These are phyloP conservation scores for Lysiphlebus fabarum DNA, from an alignment of 1,140 invertebrate genomes.

Conservation along the genomic window DNA sequence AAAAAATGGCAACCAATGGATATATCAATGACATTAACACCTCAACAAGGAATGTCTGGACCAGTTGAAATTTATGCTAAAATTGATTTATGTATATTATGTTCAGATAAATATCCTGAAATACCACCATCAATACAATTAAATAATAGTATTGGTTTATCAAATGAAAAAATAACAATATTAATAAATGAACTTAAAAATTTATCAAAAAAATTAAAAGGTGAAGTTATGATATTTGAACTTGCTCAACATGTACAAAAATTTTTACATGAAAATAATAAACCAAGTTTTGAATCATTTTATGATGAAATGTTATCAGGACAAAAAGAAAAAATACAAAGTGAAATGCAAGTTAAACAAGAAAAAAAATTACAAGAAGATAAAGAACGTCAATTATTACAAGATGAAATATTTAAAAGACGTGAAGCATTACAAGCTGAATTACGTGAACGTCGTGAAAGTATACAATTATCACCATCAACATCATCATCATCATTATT, in stretches of 20 bases:
- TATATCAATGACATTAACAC: constrained; percentile 63
- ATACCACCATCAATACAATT: constrained; percentile 63
- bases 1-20: constrained; percentile 66
- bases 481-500: constrained; percentile 42
- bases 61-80: constrained; percentile 61
- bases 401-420: constrained; percentile 67
- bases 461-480: constrained; percentile 34
- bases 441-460: constrained; percentile 48
- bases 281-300: constrained; percentile 70
- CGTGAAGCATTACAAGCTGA: constrained; percentile 67
- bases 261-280: constrained; percentile 71
- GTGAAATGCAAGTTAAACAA: constrained; percentile 55
- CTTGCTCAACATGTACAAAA: constrained; percentile 66
- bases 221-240: constrained; percentile 77
- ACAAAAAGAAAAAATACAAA: constrained; percentile 59
- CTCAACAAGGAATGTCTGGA: constrained; percentile 65
- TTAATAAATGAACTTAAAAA: constrained; percentile 60
- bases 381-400: constrained; percentile 60
- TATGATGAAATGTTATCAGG: constrained; percentile 79
- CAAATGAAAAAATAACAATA: constrained; percentile 55
- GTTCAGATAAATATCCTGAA: constrained; percentile 68
- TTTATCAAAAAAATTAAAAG: constrained; percentile 59
- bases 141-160: constrained; percentile 68
- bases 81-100: constrained; percentile 68
- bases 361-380: constrained; percentile 62